These are phyloP conservation scores for Dascillus cervinus DNA, from an alignment of 2,888 invertebrate genomes.

Conservation along the genomic window DNA sequence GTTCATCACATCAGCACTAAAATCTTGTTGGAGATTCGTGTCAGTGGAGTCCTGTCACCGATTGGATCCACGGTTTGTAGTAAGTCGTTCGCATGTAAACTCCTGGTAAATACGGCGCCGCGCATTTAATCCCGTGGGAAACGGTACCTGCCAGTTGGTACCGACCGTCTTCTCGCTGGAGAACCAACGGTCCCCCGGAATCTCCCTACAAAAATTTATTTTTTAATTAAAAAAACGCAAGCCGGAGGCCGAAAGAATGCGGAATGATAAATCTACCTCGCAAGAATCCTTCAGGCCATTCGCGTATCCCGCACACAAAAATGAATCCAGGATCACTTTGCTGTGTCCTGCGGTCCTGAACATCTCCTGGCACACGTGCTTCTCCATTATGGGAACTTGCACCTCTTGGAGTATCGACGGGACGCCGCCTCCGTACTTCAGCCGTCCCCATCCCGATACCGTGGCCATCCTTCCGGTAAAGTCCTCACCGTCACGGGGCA, in stretches of 20 bases:
- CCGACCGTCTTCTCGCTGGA: slow-evolving; percentile 74
- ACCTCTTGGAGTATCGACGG: slow-evolving; percentile 87
- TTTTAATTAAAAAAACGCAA: slow-evolving; percentile 3
- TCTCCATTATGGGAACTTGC: slow-evolving; percentile 86
- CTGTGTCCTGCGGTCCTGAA: slow-evolving; percentile 84
- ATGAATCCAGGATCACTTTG: slow-evolving; percentile 78
- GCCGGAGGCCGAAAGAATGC: no score
- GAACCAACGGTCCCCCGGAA: slow-evolving; percentile 83
- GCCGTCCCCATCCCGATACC: slow-evolving; percentile 87
- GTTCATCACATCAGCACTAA: slow-evolving; percentile 27
- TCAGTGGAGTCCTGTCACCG: slow-evolving; percentile 71
- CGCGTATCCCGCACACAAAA: slow-evolving; percentile 88
- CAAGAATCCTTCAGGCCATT: slow-evolving; percentile 89
- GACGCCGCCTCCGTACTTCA: slow-evolving; percentile 85
- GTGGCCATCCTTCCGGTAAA: slow-evolving; percentile 82
- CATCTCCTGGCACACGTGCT: slow-evolving; percentile 88
- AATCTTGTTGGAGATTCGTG: slow-evolving; percentile 1
- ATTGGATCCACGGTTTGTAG: slow-evolving; percentile 86
- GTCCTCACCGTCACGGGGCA: slow-evolving; percentile 72
- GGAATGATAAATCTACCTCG: slow-evolving; percentile 73
- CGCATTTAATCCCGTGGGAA: slow-evolving; percentile 92
- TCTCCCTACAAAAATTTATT: slow-evolving; percentile 64
- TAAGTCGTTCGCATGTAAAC: slow-evolving; percentile 90
- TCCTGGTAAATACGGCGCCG: slow-evolving; percentile 84
- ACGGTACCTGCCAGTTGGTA: slow-evolving; percentile 88